Conservation (phyloP, 2,888 invertebrate genomes). For the Pachliopta kotzebuea region DNA sequence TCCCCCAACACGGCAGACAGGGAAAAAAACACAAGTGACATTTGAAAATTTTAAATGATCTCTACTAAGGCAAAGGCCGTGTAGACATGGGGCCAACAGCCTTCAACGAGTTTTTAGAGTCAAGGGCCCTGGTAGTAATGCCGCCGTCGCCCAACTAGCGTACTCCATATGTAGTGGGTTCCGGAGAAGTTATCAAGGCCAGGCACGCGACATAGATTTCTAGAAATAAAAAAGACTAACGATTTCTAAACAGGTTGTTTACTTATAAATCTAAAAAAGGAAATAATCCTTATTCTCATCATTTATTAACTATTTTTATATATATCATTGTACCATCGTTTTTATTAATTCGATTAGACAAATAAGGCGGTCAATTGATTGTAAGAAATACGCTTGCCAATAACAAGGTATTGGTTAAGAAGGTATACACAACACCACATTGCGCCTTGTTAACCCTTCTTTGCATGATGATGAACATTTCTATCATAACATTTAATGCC, state of each 20-base stretch:
- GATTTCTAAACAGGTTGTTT: slow-evolving; percentile 18
- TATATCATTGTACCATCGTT: too few species aligned
- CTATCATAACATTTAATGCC: too few species aligned
- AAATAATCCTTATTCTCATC: too few species aligned
- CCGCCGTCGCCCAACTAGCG: slow-evolving; percentile 15
- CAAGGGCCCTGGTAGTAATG: slow-evolving; percentile 22
- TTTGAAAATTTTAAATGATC: slow-evolving; percentile 18
- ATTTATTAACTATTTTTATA: too few species aligned
- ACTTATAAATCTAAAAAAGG: slow-evolving; percentile 3
- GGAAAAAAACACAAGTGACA: slow-evolving; percentile 24
- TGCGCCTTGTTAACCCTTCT: too few species aligned
- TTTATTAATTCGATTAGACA: too few species aligned
- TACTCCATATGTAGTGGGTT: slow-evolving; percentile 27
- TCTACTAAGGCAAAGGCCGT: slow-evolving; percentile 14
- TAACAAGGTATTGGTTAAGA: too few species aligned
- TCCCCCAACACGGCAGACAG: slow-evolving; percentile 7
- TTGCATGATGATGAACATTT: too few species aligned
- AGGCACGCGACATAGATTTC: slow-evolving; percentile 25
- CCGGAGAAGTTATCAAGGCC: slow-evolving; percentile 26
- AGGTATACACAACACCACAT: too few species aligned
- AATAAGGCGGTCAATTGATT: too few species aligned
- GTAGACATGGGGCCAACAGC: slow-evolving; percentile 11
- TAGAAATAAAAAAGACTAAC: slow-evolving; percentile 26
- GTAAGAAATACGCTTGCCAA: too few species aligned
- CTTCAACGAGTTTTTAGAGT: slow-evolving; percentile 21